These are phyloP conservation scores for Xestoiulus laeticollis DNA, from an alignment of 2,888 invertebrate species.

Conservation along the genomic window DNA sequence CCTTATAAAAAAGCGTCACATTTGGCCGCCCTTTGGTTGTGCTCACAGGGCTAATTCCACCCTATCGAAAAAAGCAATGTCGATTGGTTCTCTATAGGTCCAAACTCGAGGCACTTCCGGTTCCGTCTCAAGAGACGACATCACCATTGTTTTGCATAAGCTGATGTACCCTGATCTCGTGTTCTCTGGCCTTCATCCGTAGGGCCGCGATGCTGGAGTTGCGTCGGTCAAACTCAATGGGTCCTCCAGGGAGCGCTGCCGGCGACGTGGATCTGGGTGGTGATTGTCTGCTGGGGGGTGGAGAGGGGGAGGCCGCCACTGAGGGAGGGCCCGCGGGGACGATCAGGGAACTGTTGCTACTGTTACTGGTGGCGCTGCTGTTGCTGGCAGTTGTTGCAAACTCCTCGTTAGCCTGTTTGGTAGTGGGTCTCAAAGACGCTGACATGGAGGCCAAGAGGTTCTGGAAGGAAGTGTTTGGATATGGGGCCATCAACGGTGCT, in stretches of 20 bases:
- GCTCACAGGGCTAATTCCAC: neutral
- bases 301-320: conserved; percentile 64
- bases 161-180: conserved; percentile 80
- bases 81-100: neutral
- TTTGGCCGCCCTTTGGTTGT: neutral
- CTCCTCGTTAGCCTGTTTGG: neutral
- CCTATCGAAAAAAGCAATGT: neutral
- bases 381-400: neutral
- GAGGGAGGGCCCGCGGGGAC: conserved; percentile 64
- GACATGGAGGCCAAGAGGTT: conserved; percentile 83
- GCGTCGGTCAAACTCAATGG: conserved; percentile 78
- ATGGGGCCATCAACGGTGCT: conserved; percentile 67
- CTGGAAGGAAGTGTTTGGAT: conserved; percentile 75
- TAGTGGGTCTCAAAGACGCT: conserved; percentile 68
- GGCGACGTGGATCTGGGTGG: conserved; percentile 43
- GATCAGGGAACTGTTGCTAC: conserved; percentile 38
- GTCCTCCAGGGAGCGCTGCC: conserved; percentile 60
- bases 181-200: conserved; percentile 87
- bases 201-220: conserved; percentile 88
- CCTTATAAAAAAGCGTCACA: neutral
- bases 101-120: neutral
- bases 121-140: conserved; percentile 24
- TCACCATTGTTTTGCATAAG: conserved; percentile 50
- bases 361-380: conserved; percentile 45
- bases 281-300: conserved; percentile 60